These are phyloP conservation scores for Spodoptera frugiperda DNA, from an alignment of 1,140 invertebrate genomes.

Conservation along the genomic window DNA sequence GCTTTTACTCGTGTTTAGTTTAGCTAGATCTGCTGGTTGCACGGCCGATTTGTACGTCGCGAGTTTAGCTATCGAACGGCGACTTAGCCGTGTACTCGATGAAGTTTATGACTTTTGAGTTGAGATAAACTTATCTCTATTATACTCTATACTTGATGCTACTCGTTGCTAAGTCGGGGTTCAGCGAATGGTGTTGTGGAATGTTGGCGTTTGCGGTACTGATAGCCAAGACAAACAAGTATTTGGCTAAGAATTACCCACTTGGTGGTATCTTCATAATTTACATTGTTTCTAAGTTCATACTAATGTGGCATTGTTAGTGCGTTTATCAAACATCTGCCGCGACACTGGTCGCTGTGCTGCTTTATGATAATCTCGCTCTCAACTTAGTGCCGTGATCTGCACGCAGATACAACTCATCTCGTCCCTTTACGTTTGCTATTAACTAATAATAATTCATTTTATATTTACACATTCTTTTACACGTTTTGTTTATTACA, in stretches of 20 bases:
- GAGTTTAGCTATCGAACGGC: conserved; percentile 52
- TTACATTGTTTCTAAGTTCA: conserved; percentile 48
- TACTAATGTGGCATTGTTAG: conserved; percentile 48
- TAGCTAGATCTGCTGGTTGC: conserved; percentile 57
- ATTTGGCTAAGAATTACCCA: conserved; percentile 37
- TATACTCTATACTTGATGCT: conserved; percentile 17
- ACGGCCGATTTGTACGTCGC: conserved; percentile 59
- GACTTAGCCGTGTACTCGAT: conserved; percentile 33
- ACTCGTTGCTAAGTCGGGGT: conserved; percentile 6
- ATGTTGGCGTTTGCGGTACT: conserved; percentile 34
- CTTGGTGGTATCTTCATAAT: conserved; percentile 42
- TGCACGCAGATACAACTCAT: conserved; percentile 48
- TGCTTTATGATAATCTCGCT: conserved; percentile 53
- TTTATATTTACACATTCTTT: conserved; percentile 22
- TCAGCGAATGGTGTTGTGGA: conserved; percentile 16
- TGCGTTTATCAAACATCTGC: conserved; percentile 48
- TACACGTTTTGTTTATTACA: conserved; percentile 8
- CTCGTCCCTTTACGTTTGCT: conserved; percentile 46
- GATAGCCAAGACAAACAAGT: conserved; percentile 26
- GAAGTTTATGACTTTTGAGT: conserved; percentile 40
- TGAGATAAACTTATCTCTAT: conserved; percentile 44
- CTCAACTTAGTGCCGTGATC: conserved; percentile 47
- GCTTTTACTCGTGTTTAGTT: conserved; percentile 71
- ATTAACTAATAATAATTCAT: conserved; percentile 48
- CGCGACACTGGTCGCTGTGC: conserved; percentile 40